phyloP scores from a whole-genome alignment of 2,888 invertebrate genomes.

The Agrenia bidenticulata region DNA sequence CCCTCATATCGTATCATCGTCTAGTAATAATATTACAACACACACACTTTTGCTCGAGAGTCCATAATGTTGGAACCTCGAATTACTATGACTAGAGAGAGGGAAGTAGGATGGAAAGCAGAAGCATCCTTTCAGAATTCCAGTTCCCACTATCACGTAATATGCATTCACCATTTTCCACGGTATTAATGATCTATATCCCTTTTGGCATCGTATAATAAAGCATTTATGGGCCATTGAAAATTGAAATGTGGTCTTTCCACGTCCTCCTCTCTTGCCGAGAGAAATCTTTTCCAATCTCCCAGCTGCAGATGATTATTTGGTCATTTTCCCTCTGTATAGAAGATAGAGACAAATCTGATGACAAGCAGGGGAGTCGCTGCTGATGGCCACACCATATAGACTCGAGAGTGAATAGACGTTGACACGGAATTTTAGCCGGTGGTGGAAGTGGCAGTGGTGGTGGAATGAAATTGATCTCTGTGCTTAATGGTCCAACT shows the following conservation, averaged over 20 bases:
- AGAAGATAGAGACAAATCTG: conserved; percentile 27
- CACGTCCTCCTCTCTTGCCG: conserved; percentile 15
- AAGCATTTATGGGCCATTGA: conserved; percentile 26
- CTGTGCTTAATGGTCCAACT: conserved; percentile 36
- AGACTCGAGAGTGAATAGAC: not conserved
- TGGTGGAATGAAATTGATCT: conserved; percentile 32
- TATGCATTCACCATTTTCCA: conserved; percentile 17
- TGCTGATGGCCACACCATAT: too few relatives aligned
- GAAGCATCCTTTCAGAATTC: not conserved
- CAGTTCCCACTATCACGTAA: not conserved
- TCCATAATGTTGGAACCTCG: too few relatives aligned
- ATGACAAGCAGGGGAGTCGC: conserved; percentile 23
- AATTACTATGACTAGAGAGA: too few relatives aligned
- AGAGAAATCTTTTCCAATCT: conserved; percentile 18
- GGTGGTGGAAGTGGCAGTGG: not conserved
- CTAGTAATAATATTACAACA: too few relatives aligned
- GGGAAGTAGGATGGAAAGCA: too few relatives aligned
- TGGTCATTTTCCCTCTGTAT: conserved; percentile 31
- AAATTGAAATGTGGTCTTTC: conserved; percentile 29
- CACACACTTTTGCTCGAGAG: too few relatives aligned
- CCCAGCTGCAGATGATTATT: conserved; percentile 32
- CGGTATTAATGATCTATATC: conserved; percentile 21
- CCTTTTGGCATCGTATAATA: conserved; percentile 24
- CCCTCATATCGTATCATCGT: too few relatives aligned
- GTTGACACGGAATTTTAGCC: conserved; percentile 1